Evolutionary conservation across 2,113 vertebrate genomes (phyloP), one percentile per base, ranked within the genome.

Genomic region (Lepisosteus osseus): DNA sequence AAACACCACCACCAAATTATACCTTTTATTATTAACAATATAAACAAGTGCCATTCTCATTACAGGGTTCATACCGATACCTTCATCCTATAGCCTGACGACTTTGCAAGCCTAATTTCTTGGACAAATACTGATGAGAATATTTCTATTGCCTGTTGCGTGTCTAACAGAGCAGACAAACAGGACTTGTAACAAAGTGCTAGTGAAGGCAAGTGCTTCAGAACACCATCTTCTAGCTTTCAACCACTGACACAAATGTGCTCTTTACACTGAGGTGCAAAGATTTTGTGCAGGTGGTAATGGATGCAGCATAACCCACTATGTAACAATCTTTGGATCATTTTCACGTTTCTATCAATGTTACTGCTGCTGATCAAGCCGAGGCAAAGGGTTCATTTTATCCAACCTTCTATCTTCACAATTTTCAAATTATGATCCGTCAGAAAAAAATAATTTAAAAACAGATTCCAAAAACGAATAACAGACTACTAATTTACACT

Each of bases 21-120:
- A 80, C 82, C 78, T 80, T 77, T 78, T 82, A 64, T 85, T 78
- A 82, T 78, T 74, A 86, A 84, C 17, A 79, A 84, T 41, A 86
- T 84, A 79, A 78, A 75, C 83, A 91, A 88, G 89, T 90, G 88
- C 88, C 87, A 86, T 86, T 86, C 76, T 84, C 79, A 85, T 78
- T 83, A 91, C 85, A 89, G 88, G 88, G 83, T 79, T 80, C 77
- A 83, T 81, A 79, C 72, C 76, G 85, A 79, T 80, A 14, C 72
- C 83, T 78, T 75, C 68, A 75, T 29, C 66, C 45, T 17, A 29
- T 29, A 42, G 55, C 41, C 42, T n/a, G 29, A 42, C 59, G 86
- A 91, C 88, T 92, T 92, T 93, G 90, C 92, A 93, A 93, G 91
- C 89, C 82, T 87, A 90, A 88, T 61, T 55, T 42, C 41, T 42